These are phyloP conservation scores for Heteropelma amictum DNA, from an alignment of 2,888 invertebrate genomes.

Conservation along the genomic window DNA sequence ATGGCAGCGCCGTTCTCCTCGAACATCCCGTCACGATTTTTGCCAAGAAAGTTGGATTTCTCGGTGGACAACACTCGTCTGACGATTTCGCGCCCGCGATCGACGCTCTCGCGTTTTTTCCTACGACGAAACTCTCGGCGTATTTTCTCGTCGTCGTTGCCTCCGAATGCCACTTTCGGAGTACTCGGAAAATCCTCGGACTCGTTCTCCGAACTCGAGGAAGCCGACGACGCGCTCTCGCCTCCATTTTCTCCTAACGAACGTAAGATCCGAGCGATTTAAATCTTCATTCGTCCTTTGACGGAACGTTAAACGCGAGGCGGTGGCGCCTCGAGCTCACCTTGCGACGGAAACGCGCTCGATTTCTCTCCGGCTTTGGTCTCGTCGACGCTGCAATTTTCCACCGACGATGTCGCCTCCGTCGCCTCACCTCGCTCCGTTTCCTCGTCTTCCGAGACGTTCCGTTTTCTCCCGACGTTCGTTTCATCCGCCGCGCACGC, in stretches of 20 bases:
- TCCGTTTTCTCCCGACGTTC: no score
- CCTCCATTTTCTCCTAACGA: constrained; percentile 46
- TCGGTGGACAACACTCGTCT: constrained; percentile 62
- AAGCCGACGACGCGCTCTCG: constrained; percentile 15
- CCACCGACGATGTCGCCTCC: no score
- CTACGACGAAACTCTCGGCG: constrained; percentile 38
- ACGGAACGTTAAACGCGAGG: no score
- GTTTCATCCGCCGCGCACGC: no score
- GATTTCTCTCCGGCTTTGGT: no score
- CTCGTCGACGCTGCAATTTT: no score
- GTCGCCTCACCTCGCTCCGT: no score
- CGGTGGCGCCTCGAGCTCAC: no score
- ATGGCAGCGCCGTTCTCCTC: constrained; percentile 76
- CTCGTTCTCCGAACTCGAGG: constrained; percentile 37
- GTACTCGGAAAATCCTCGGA: constrained; percentile 58
- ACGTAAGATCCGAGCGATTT: no score
- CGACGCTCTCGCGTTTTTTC: constrained; percentile 39
- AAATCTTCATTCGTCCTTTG: background rate
- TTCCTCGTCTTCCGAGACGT: no score
- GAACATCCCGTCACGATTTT: constrained; percentile 65
- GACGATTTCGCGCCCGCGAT: constrained; percentile 46
- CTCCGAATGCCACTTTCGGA: background rate
- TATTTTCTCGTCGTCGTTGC: constrained; percentile 37
- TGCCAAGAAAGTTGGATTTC: constrained; percentile 43
- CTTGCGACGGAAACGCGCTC: no score